Evolutionary conservation across 2,888 invertebrate genomes (phyloP).

Genomic region (Epicampocera succincta): DNA sequence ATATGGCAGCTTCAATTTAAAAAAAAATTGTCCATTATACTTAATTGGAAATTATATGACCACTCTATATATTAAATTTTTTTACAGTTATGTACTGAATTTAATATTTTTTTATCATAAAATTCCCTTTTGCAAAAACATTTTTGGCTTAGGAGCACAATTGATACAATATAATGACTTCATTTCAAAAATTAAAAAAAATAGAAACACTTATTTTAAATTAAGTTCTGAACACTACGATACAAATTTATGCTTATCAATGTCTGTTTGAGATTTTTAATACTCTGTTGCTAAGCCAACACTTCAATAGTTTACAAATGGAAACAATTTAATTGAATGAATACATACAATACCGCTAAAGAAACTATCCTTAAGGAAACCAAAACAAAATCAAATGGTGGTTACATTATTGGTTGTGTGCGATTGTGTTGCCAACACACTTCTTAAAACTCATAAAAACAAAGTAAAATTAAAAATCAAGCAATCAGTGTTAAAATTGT

Average conservation of each 20-base stretch:
- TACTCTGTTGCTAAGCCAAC: conserved; percentile 62
- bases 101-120: too few relatives aligned
- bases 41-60: too few relatives aligned
- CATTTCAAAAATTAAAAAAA: too few relatives aligned
- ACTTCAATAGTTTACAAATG: conserved; percentile 23
- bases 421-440: conserved; percentile 31
- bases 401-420: conserved; percentile 38
- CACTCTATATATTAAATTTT: too few relatives aligned
- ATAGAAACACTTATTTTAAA: too few relatives aligned
- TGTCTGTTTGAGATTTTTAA: conserved; percentile 5
- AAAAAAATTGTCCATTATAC: too few relatives aligned
- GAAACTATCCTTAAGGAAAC: conserved; percentile 63
- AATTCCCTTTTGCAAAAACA: too few relatives aligned
- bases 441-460: not conserved
- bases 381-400: conserved; percentile 46
- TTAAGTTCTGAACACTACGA: too few relatives aligned
- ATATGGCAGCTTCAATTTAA: too few relatives aligned
- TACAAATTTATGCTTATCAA: not conserved
- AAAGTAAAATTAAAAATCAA: conserved; percentile 24
- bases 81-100: too few relatives aligned
- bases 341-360: conserved; percentile 32
- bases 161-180: too few relatives aligned
- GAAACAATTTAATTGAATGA: conserved; percentile 44
- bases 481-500: conserved; percentile 48
- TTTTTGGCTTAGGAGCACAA: too few relatives aligned